Evolutionary conservation across 2,888 invertebrate genomes (phyloP).

Genomic region (Agrilus cyanescens): DNA sequence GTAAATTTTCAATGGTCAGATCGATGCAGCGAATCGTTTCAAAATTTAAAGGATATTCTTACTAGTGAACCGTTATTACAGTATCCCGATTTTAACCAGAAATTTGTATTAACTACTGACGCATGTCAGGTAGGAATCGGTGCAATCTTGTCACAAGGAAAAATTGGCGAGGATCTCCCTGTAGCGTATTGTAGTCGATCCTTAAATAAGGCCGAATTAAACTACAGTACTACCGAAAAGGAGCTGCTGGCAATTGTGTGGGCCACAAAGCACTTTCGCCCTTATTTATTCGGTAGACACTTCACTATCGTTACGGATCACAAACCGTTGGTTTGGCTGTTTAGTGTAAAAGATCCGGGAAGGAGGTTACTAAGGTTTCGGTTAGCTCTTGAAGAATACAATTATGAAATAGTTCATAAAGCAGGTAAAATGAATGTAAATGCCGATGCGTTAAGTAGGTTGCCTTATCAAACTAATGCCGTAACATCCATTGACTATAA

Average conservation of each 20-base stretch:
- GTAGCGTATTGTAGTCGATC: no score
- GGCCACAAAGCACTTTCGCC: conserved; percentile 25
- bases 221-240: conserved; percentile 28
- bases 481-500: background rate
- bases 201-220: conserved; percentile 24
- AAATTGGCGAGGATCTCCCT: no score
- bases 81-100: no score
- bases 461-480: conserved; percentile 9
- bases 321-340: no score
- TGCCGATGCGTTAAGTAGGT: conserved; percentile 21
- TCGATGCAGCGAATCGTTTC: conserved; percentile 10
- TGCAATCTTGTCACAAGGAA: conserved; percentile 21
- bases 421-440: conserved; percentile 21
- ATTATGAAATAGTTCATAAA: no score
- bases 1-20: no score
- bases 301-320: no score
- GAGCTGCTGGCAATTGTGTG: conserved; percentile 29
- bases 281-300: no score
- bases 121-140: no score
- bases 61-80: conserved; percentile 8
- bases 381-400: conserved; percentile 23
- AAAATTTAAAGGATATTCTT: conserved; percentile 11
- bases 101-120: no score
- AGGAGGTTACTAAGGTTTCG: conserved; percentile 23
- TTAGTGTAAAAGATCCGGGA: conserved; percentile 23